phyloP scores from a whole-genome alignment of 2,888 invertebrate species.

The Melieria crassipennis region DNA sequence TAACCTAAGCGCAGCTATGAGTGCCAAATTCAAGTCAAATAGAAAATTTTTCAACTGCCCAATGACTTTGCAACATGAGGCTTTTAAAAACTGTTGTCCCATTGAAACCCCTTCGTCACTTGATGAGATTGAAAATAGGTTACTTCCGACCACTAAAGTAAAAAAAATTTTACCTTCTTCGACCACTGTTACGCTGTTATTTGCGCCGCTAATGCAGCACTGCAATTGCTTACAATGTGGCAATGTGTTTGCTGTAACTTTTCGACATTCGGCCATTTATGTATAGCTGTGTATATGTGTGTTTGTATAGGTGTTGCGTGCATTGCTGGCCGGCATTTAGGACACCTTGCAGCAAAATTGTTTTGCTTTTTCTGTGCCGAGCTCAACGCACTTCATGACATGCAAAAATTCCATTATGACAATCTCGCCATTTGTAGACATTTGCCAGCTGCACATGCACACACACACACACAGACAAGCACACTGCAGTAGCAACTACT shows the following conservation, averaged over 20 bases:
- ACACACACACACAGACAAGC: not conserved
- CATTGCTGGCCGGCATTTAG: not conserved
- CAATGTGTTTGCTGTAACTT: not conserved
- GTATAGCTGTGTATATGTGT: not conserved
- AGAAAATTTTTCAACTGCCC: too few relatives aligned
- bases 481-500: too few relatives aligned
- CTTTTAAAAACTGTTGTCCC: too few relatives aligned
- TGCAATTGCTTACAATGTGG: not conserved
- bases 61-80: too few relatives aligned
- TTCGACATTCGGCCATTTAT: not conserved
- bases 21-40: too few relatives aligned
- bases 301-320: not conserved
- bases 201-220: too few relatives aligned
- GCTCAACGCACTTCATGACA: not conserved
- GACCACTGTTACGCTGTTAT: too few relatives aligned
- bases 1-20: too few relatives aligned
- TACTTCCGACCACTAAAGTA: too few relatives aligned
- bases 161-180: too few relatives aligned
- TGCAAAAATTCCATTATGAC: not conserved
- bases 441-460: not conserved
- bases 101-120: too few relatives aligned
- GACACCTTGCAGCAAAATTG: not conserved
- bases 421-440: not conserved
- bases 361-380: not conserved
- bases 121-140: too few relatives aligned